Percentiles rank a stretch among this genome's conserved stretches.
These are phyloP conservation scores for Cladopsammia gracilis DNA, from an alignment of 64 coral and sea anemone species.

Conservation along the genomic window DNA sequence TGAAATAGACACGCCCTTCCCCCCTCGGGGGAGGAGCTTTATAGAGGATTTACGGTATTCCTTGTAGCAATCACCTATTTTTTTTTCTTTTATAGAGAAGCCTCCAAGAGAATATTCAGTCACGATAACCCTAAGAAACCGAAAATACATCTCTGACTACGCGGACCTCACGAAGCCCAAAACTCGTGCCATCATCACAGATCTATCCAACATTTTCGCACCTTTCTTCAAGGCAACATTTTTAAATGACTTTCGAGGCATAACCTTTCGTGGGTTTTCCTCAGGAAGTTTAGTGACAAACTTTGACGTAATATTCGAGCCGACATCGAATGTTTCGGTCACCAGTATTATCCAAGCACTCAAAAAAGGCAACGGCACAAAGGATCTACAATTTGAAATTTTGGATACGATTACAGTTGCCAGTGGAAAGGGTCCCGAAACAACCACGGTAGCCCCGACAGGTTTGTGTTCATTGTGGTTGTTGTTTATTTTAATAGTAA, in stretches of 20 bases:
- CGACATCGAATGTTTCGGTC: neutral
- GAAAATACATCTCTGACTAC: neutral
- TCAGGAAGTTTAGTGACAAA: neutral
- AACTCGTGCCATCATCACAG: conserved; percentile 4
- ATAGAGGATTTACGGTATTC: no score
- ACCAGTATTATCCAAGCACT: neutral
- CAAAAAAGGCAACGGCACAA: neutral
- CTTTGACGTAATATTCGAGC: neutral
- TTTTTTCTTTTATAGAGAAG: conserved; percentile 5
- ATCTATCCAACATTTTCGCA: neutral
- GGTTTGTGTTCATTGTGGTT: neutral
- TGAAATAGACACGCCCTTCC: no score
- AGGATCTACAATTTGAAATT: neutral
- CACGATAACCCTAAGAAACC: neutral
- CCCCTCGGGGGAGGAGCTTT: no score
- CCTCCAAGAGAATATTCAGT: neutral
- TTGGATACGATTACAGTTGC: neutral
- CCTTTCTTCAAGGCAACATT: neutral
- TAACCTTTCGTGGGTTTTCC: neutral
- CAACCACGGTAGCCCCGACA: neutral
- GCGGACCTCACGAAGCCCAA: neutral
- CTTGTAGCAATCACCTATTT: no score
- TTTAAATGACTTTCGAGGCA: neutral
- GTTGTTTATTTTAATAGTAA: no score
- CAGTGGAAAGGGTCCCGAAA: neutral